Percentiles rank a stretch among this genome's conserved stretches.
Evolutionary conservation across 2,888 invertebrate species (phyloP).

Genomic region (Lepeophtheirus nordmannii): DNA sequence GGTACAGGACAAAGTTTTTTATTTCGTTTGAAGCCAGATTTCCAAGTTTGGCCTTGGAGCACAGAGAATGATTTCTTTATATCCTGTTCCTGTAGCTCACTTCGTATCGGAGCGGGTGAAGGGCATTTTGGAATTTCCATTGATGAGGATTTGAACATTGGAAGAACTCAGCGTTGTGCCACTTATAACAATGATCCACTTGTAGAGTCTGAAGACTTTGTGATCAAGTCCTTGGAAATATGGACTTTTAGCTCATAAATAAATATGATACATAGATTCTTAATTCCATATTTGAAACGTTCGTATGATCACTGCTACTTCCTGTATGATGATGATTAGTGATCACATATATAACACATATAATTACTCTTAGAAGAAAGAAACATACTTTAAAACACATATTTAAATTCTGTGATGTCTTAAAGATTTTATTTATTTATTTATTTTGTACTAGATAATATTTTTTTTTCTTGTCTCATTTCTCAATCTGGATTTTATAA

Average conservation of each 20-base stretch:
- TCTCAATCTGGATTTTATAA: no score
- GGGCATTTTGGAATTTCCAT: conserved; percentile 12
- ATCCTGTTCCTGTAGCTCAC: neutral
- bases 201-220: neutral
- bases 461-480: no score
- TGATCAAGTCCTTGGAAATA: conserved; percentile 2
- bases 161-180: conserved; percentile 8
- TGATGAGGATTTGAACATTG: neutral
- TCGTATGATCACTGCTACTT: no score
- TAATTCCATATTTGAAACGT: no score
- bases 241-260: conserved; percentile 7
- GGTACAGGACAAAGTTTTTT: conserved; percentile 12
- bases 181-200: conserved; percentile 15
- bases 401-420: no score
- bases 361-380: no score
- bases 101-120: conserved; percentile 15
- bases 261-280: no score
- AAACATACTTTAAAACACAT: no score
- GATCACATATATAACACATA: no score
- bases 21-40: conserved; percentile 5
- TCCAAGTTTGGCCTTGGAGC: conserved; percentile 13
- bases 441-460: no score
- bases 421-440: no score
- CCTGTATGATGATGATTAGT: no score
- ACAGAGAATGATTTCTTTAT: conserved; percentile 14